Base-by-base conservation (phyloP, 2,113 vertebrate genomes). In the Tringa solitaria region DNA sequence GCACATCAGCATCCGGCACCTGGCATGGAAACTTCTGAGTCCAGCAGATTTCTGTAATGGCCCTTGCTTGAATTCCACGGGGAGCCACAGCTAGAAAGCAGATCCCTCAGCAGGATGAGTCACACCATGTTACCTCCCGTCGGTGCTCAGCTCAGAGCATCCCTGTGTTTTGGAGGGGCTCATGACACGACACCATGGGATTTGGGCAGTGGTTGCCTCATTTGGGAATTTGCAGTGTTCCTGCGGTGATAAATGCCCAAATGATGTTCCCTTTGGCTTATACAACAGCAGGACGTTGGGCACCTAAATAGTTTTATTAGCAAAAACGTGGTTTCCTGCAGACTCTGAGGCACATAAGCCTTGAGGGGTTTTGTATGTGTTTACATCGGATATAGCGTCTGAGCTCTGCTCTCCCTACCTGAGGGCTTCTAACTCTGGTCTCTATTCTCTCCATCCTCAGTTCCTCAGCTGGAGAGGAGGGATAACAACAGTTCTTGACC, bases 251-350 rank as follows among this genome's bases (percentile, higher is more conserved):
- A 94, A 87, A 61, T 84, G 37, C 43, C 46, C 56, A 57, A 50
- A 59, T 84, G 51, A 78, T 89, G 12, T 75, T 95, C 54, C 22
- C n/a, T 93, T 86, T 92, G 88, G 37, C 78, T 93, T 92, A 20
- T 27, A 8, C 14, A 90, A 14, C 70, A 92, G 60, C 68, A 78
- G 94, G 80, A 81, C 0, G 0, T 24, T 67, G 84, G 60, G 22
- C 37, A 89, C 51, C 54, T 77, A 70, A 89, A 77, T 27, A 41
- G 61, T 32, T 78, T 91, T 91, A 82, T 91, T 89, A 94, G 48
- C 77, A 91, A 50, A 91, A 91, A 45, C 53, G 45, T 84, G 48
- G 7, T 53, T 84, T 87, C 69, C 51, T 84, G 45, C 48, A 48
- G 91, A 35, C 33, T 67, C 51, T 50, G 39, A 87, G 56, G 51